phyloP scores from a whole-genome alignment of 2,113 vertebrate genomes.

The Vireo altiloquus region DNA sequence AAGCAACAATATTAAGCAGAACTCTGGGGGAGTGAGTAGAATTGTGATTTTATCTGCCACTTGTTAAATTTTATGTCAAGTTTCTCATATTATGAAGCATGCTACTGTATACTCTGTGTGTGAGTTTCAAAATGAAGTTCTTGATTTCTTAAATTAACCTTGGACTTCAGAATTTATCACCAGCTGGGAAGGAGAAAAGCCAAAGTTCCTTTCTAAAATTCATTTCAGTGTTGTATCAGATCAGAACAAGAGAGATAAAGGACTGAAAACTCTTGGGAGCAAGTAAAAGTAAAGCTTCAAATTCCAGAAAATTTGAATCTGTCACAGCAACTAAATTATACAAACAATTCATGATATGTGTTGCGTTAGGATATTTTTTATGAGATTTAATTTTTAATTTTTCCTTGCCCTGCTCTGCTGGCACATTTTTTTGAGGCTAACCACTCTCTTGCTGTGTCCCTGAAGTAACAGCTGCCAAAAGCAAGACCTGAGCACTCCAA shows the following conservation, averaged over 20 bases:
- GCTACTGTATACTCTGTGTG: not conserved
- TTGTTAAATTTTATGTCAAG: not conserved
- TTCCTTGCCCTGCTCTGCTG: not conserved
- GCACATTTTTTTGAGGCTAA: not conserved
- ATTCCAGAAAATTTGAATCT: not conserved
- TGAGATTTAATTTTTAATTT: not conserved
- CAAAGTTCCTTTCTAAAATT: not conserved
- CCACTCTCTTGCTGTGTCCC: not conserved
- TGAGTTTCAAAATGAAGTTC: not conserved
- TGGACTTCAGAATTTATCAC: not conserved
- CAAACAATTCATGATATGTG: not conserved
- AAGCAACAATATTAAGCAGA: not conserved
- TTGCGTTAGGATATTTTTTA: not conserved
- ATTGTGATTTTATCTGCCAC: not conserved
- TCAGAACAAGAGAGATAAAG: not conserved
- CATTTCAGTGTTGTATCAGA: not conserved
- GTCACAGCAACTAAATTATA: not conserved
- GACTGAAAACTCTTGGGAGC: not conserved
- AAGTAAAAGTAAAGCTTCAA: not conserved
- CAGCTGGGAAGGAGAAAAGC: not conserved
- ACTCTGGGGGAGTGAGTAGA: not conserved
- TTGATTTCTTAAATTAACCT: not conserved
- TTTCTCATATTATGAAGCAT: not conserved
- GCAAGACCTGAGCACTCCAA: not conserved
- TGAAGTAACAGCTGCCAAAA: not conserved